Conservation (phyloP, 37 sponge, comb jelly and placozoan species). For the Beroe forskalii region DNA sequence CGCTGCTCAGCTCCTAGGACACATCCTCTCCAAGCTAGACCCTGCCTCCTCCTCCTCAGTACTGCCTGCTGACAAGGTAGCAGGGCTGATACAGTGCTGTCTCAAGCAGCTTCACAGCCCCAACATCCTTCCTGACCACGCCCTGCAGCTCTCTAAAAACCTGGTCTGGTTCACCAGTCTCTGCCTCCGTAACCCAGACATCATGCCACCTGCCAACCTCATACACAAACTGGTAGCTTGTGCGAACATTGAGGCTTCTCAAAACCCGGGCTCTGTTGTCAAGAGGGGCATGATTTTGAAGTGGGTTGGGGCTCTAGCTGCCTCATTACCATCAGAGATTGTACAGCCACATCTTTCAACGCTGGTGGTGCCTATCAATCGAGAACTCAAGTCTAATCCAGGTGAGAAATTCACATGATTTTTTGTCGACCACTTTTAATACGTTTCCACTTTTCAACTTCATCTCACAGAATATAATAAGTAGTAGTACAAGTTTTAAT, state of each 20-base stretch:
- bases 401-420: neutral
- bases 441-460: neutral
- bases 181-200: neutral
- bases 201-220: neutral
- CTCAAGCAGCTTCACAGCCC: neutral
- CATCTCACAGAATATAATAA: neutral
- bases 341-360: neutral
- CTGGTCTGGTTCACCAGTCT: neutral
- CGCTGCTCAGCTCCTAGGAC: slow-evolving; percentile 46
- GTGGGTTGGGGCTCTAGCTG: slow-evolving; percentile 11
- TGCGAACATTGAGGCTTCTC: neutral
- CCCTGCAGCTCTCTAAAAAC: neutral
- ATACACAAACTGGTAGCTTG: neutral
- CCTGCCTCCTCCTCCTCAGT: neutral
- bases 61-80: neutral
- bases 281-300: slow-evolving; percentile 14
- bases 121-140: slow-evolving; percentile 10
- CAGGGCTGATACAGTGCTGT: neutral
- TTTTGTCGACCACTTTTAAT: neutral
- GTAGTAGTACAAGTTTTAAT: neutral
- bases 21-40: neutral
- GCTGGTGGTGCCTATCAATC: neutral
- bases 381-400: neutral
- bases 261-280: neutral
- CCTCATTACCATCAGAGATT: neutral